Conservation (phyloP, 2,888 invertebrate genomes). For the Euzophera pinguis region DNA sequence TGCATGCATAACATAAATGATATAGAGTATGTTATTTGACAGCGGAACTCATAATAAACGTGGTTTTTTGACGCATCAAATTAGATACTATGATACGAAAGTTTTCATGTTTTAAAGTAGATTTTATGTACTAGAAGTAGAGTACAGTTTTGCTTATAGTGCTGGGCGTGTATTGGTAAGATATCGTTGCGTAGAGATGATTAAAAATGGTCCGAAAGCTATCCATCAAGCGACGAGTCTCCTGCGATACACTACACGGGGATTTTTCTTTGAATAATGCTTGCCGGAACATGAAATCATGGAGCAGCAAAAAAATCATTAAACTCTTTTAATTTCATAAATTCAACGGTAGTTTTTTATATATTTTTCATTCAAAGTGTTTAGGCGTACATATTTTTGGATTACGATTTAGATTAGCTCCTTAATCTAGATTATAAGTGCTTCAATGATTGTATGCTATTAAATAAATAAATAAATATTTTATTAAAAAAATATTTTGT, state of each 20-base stretch:
- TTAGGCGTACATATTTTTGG: no score
- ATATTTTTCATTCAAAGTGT: no score
- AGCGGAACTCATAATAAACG: constrained; percentile 44
- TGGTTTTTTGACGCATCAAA: constrained; percentile 21
- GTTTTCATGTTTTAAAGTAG: neutral
- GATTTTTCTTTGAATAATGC: constrained; percentile 68
- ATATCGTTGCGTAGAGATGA: constrained; percentile 38
- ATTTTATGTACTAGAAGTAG: constrained; percentile 6
- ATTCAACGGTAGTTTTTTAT: no score
- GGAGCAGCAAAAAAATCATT: constrained; percentile 17
- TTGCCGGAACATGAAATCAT: constrained; percentile 25
- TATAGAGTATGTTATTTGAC: constrained; percentile 41
- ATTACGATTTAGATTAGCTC: no score
- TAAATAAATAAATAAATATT: no score
- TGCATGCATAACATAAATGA: constrained; percentile 34
- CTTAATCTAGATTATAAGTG: no score
- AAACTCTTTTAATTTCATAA: no score
- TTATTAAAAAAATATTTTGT: no score
- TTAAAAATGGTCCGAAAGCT: constrained; percentile 65
- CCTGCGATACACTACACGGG: constrained; percentile 53
- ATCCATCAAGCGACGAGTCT: constrained; percentile 71
- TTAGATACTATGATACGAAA: neutral
- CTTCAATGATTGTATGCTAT: no score
- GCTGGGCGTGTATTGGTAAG: constrained; percentile 21
- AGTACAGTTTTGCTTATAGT: constrained; percentile 11